Base-by-base conservation (phyloP, 2,888 invertebrate species). In the Nymphalis c-album region DNA sequence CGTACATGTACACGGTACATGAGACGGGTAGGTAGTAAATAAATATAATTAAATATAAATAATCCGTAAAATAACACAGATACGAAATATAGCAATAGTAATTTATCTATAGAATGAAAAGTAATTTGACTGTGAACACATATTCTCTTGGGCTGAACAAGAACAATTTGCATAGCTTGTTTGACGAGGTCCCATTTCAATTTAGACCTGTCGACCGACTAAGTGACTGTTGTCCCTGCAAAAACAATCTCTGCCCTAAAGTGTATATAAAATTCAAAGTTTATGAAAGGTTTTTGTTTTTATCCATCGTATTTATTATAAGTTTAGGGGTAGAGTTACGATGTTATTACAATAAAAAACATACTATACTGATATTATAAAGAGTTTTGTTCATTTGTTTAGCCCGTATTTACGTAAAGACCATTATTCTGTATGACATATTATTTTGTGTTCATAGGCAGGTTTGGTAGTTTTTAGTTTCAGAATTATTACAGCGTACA, bases 101-200 rank as follows among this genome's bases (percentile, higher is more conserved):
- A 16, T 16, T 10, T 20, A 22, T 20, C 22, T n/a, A 48, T 55
- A 6, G 31, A 31, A n/a, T 31, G 31, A 55, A 26, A 26, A 55
- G 31, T 55, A n/a, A n/a, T 17, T 31, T 55, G n/a, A 31, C 7
- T n/a, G 31, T 17, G n/a, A 55, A 17, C 31, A n/a, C 35, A 55
- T 31, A 55, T 55, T 55, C 31, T 10, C n/a, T 31, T 31, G 31
- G 7, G n/a, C 20, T 55, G 26, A 55, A 35, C n/a, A 35, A 26
- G 22, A 55, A 31, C 55, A 55, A 55, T 55, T 55, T 55, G 55
- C 55, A 26, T 31, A 31, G n/a, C 55, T 31, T 55, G 31, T 55
- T 31, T 40, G 18, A 40, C 63, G 78, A 72, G 76, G 81, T 76
- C 79, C 83, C 80, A 85, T 83, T 83, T 80, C 79, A 45, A 53